Conservation (phyloP, 2,113 vertebrate species). For the Neolamprologus devosi region DNA sequence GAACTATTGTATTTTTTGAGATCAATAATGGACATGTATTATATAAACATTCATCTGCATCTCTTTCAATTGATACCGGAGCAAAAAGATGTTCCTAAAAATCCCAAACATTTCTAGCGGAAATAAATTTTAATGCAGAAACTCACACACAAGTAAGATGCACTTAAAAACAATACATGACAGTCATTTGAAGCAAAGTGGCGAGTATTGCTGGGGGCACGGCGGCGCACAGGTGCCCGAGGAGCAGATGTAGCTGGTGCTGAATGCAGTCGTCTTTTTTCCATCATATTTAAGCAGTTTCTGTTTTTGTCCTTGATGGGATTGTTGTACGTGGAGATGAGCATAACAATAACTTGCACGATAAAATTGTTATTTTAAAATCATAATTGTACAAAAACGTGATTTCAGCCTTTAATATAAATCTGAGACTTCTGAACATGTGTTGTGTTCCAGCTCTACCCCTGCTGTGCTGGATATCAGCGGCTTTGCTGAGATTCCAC, state of each 20-base stretch:
- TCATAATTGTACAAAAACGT: not conserved
- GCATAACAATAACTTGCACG: not conserved
- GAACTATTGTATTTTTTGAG: not conserved
- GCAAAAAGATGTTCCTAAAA: not conserved
- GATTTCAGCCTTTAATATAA: not conserved
- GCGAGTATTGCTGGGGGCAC: not conserved
- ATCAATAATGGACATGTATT: not conserved
- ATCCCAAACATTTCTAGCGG: not conserved
- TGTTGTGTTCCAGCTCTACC: conserved; percentile 17
- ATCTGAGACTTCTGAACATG: not conserved
- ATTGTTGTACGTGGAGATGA: not conserved
- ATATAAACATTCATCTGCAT: not conserved
- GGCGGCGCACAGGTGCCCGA: rapidly evolving
- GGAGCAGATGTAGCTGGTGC: not conserved
- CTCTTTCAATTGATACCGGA: not conserved
- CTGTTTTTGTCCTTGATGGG: not conserved
- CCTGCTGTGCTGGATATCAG: conserved; percentile 58
- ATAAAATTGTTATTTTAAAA: not conserved
- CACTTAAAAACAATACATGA: not conserved
- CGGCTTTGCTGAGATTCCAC: conserved; percentile 43
- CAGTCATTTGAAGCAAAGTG: not conserved
- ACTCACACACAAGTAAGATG: not conserved
- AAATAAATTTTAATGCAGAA: not conserved
- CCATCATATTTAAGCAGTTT: not conserved
- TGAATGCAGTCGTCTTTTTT: not conserved